phyloP scores from a whole-genome alignment of 2,888 invertebrate genomes.

The Lathronympha strigana region DNA sequence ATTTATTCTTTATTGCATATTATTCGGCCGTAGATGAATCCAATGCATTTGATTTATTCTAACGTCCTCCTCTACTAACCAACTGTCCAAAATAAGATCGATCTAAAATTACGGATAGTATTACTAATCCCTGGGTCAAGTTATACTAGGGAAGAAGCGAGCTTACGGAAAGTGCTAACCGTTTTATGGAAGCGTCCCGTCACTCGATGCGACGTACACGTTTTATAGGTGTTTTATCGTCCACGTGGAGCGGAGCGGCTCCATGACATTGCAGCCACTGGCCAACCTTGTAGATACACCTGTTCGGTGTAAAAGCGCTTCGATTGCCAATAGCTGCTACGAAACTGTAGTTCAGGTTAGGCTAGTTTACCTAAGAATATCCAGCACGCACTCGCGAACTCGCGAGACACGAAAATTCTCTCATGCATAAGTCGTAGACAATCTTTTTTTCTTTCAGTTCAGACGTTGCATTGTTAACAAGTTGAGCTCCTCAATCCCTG shows the following conservation, averaged over 20 bases:
- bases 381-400: no score
- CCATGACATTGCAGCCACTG: not conserved
- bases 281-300: not conserved
- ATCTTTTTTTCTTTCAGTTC: not conserved
- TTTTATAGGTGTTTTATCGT: constrained; percentile 15
- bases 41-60: no score
- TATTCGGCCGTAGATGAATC: no score
- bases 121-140: not conserved
- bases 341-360: not conserved
- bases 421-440: not conserved
- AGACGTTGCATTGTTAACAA: not conserved
- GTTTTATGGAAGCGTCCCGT: not conserved
- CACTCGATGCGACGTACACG: not conserved
- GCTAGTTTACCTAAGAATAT: no score
- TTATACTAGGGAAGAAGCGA: not conserved
- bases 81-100: no score
- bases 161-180: not conserved
- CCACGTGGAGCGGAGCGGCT: constrained; percentile 2
- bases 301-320: not conserved
- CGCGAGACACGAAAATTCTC: not conserved
- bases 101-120: not conserved
- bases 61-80: not conserved
- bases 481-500: not conserved
- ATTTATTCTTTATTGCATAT: no score
- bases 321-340: not conserved